Conservation (phyloP, 2,113 vertebrate genomes). For the Drymodes brunneopygia region DNA sequence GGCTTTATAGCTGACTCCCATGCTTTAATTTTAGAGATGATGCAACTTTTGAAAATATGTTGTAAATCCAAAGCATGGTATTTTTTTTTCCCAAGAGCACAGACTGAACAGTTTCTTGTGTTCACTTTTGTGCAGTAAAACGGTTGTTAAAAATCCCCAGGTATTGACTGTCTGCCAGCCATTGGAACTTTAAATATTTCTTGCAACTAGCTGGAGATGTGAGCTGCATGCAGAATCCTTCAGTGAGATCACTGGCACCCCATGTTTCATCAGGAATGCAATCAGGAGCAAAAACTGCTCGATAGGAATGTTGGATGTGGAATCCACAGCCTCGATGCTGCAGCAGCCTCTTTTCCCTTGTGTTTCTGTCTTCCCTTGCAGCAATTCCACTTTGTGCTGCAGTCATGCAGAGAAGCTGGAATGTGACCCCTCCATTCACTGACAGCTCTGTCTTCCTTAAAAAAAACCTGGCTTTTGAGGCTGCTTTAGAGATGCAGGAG, state of each 20-base stretch:
- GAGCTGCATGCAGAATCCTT: constrained; percentile 22
- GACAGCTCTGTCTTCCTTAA: neutral
- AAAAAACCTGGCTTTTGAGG: neutral
- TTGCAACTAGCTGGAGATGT: neutral
- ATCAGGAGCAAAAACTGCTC: neutral
- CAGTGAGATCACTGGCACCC: neutral
- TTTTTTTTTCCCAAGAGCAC: neutral
- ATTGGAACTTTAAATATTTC: neutral
- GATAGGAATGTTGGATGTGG: neutral
- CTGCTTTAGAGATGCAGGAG: neutral
- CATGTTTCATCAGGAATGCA: neutral
- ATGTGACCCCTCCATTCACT: neutral
- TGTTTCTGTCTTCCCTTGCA: neutral
- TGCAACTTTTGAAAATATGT: neutral
- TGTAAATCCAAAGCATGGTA: neutral
- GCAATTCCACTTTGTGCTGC: constrained; percentile 2
- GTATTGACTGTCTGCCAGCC: neutral
- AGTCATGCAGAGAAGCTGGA: constrained; percentile 19
- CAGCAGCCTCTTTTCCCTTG: neutral
- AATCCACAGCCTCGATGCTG: neutral
- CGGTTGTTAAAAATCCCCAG: neutral
- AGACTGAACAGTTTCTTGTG: neutral
- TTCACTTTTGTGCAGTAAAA: neutral
- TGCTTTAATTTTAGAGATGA: constrained; percentile 9
- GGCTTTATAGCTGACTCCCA: neutral